Evolutionary conservation across 2,888 invertebrate species (phyloP), one percentile per base, ranked within the genome.

Genomic region (Tanytarsus gracilentus): DNA sequence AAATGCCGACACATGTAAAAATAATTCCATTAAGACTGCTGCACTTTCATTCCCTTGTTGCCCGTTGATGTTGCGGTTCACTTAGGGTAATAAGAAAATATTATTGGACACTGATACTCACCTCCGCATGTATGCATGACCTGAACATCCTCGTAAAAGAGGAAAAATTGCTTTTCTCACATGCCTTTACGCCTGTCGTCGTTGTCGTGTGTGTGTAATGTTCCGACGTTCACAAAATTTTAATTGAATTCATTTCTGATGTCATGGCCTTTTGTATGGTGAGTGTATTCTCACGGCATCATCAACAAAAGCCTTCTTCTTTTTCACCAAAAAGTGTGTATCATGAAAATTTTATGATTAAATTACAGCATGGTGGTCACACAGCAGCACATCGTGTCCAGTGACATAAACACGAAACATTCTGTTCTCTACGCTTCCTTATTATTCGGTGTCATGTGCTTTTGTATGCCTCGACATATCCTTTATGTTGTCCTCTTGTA

Each of bases 161-260:
- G 16, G 36, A 36, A 36, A n/a, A n/a, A n/a, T n/a, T n/a, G n/a
- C n/a, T n/a, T n/a, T n/a, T n/a, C n/a, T n/a, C n/a, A n/a, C n/a
- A n/a, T n/a, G n/a, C n/a, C n/a, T n/a, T n/a, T n/a, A n/a, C n/a
- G n/a, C 44, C 44, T 14, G 36, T 44, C 44, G 9, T 36, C 11
- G 9, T 44, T 21, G 8, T 21, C 44, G 8, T 44, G 18, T 21
- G 9, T 18, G 5, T 2, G n/a, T 3, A 23, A 23, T 36, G 2
- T 36, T 36, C n/a, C n/a, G 23, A 18, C 11, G 23, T 16, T 44
- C 36, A 53, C n/a, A 36, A 33, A 33, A 23, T 18, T 39, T 53
- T 53, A 53, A 53, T 53, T 53, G 53, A 53, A 53, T 53, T 36
- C 53, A 53, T 53, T 50, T 27, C 26, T n/a, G n/a, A n/a, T n/a